phyloP scores from a whole-genome alignment of 2,797 vertebrate genomes.

The Sylvilagus floridanus region DNA sequence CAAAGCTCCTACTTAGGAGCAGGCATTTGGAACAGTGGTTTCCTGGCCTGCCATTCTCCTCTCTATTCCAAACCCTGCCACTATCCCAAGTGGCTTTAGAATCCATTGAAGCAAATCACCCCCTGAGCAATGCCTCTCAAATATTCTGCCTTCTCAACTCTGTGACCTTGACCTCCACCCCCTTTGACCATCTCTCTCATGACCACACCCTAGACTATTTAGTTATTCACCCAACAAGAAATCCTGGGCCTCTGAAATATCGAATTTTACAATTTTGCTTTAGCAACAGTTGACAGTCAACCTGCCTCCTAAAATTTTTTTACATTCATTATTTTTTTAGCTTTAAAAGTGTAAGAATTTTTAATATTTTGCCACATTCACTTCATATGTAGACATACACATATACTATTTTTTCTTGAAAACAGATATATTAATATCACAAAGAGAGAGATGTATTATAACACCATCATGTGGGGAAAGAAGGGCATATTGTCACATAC shows the following conservation, averaged over 20 bases:
- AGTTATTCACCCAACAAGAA: background rate
- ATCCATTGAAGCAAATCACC: background rate
- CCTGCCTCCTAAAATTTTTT: background rate
- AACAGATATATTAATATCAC: too few species aligned
- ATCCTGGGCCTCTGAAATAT: background rate
- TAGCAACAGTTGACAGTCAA: background rate
- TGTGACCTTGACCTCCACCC: background rate
- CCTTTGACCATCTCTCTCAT: background rate
- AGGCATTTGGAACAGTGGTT: too few species aligned
- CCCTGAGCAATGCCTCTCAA: background rate
- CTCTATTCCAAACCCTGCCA: background rate
- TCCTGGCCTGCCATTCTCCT: background rate
- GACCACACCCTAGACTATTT: background rate
- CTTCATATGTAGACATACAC: too few species aligned
- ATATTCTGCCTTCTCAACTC: background rate
- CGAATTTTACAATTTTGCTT: conserved; percentile 9
- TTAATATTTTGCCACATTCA: background rate
- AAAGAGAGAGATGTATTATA: too few species aligned
- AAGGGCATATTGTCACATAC: too few species aligned
- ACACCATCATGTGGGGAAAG: too few species aligned
- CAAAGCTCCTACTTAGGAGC: conserved; percentile 14
- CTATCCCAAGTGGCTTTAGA: background rate
- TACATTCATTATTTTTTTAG: too few species aligned
- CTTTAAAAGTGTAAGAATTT: too few species aligned
- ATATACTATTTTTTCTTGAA: too few species aligned